phyloP scores from a whole-genome alignment of 2,888 invertebrate species.

The Euzetes globulus region DNA sequence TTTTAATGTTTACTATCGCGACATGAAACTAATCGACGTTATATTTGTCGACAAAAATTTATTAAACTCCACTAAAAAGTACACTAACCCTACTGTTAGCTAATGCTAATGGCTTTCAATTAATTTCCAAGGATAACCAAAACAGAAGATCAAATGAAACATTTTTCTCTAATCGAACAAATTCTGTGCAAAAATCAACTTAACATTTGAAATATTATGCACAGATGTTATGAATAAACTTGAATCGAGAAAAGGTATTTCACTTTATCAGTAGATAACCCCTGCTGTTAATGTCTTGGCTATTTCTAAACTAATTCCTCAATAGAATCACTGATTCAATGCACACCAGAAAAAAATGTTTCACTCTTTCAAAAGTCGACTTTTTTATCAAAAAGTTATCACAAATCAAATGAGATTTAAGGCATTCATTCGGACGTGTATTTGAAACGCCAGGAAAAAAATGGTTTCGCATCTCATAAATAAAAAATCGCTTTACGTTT shows the following conservation, averaged over 20 bases:
- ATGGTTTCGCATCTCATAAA: conserved; percentile 6
- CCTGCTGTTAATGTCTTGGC: too few species aligned
- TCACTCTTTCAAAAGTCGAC: background rate
- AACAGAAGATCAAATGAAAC: too few species aligned
- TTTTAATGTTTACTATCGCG: conserved; percentile 23
- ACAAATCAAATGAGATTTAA: background rate
- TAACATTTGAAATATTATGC: too few species aligned
- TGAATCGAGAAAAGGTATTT: too few species aligned
- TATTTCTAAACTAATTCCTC: background rate
- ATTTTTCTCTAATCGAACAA: too few species aligned
- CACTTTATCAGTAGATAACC: too few species aligned
- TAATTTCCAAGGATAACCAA: too few species aligned
- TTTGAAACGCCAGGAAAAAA: too few species aligned
- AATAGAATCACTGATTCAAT: background rate
- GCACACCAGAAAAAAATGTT: background rate
- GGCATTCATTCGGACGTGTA: background rate
- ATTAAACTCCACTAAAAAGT: background rate
- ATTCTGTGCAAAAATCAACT: too few species aligned
- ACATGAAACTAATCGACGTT: conserved; percentile 2
- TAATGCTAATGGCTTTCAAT: background rate
- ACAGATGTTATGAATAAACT: too few species aligned
- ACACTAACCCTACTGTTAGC: conserved; percentile 10
- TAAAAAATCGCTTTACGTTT: conserved; percentile 1
- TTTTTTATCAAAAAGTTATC: background rate
- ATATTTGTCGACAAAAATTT: background rate